Evolutionary conservation across 2,113 vertebrate genomes (phyloP).

Genomic region (Hippocampus comes): DNA sequence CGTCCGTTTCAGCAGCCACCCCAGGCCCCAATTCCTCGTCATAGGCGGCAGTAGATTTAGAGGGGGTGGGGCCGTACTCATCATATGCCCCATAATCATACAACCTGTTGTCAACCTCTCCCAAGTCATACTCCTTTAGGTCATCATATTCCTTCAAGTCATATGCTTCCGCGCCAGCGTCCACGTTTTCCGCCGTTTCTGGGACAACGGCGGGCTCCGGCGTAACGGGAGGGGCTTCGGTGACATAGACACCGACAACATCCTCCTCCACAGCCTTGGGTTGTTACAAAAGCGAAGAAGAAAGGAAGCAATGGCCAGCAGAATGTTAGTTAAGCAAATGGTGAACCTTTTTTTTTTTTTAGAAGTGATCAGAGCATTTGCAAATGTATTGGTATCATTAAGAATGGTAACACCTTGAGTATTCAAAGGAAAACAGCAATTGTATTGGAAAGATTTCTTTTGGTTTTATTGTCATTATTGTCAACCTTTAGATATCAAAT

Average conservation of each 20-base stretch:
- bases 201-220: constrained; percentile 77
- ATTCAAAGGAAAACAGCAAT: constrained; percentile 8
- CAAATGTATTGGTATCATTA: constrained; percentile 29
- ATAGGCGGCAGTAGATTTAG: constrained; percentile 74
- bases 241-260: constrained; percentile 82
- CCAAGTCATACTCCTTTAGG: constrained; percentile 75
- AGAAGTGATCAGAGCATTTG: constrained; percentile 55
- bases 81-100: constrained; percentile 88
- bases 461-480: not conserved
- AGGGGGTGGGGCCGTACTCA: constrained; percentile 85
- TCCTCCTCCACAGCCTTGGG: constrained; percentile 88
- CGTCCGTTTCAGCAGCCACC: constrained; percentile 90
- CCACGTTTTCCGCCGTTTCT: constrained; percentile 52
- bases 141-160: constrained; percentile 92
- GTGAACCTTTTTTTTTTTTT: constrained; percentile 49
- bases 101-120: constrained; percentile 75
- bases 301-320: constrained; percentile 58
- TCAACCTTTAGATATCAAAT: not conserved
- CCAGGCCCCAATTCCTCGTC: constrained; percentile 90
- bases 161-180: constrained; percentile 79
- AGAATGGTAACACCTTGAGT: constrained; percentile 51
- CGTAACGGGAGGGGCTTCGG: constrained; percentile 79
- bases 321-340: constrained; percentile 85
- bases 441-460: not conserved
- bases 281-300: constrained; percentile 69